Evolutionary conservation across 2,113 vertebrate species (phyloP).

Genomic region (Thamnaconus septentrionalis): DNA sequence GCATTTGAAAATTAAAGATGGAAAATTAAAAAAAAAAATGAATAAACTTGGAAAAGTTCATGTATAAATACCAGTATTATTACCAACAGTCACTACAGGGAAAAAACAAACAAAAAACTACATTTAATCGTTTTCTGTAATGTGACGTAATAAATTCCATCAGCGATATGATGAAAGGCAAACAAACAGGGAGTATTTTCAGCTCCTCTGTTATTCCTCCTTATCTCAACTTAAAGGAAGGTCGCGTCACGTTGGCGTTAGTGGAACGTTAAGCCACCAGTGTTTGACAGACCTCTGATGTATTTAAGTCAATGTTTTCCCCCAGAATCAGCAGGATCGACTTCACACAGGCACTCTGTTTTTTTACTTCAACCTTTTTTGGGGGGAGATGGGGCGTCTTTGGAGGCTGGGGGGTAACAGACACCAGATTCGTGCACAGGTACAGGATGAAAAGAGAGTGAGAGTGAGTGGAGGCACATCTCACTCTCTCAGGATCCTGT

Average conservation of each 20-base stretch:
- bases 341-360: slow-evolving; percentile 37
- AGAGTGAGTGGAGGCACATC: slow-evolving; percentile 35
- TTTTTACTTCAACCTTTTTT: neutral
- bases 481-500: slow-evolving; percentile 59
- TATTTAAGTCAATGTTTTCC: slow-evolving; percentile 55
- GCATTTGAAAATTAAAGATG: too few species aligned
- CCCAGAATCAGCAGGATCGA: slow-evolving; percentile 36
- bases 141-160: too few species aligned
- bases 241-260: too few species aligned
- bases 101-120: too few species aligned
- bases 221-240: too few species aligned
- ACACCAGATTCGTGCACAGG: slow-evolving; percentile 59
- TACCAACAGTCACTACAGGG: too few species aligned
- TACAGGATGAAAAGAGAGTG: slow-evolving; percentile 54
- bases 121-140: too few species aligned
- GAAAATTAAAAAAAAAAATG: neutral
- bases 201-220: slow-evolving; percentile 3
- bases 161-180: too few species aligned
- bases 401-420: slow-evolving; percentile 33
- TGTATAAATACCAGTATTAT: too few species aligned
- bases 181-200: neutral
- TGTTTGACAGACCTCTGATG: slow-evolving; percentile 60
- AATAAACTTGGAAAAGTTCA: too few species aligned
- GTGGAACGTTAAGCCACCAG: too few species aligned
- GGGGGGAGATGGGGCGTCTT: too few species aligned